Conservation (phyloP, 1,140 invertebrate species). For the Delia radicum region DNA sequence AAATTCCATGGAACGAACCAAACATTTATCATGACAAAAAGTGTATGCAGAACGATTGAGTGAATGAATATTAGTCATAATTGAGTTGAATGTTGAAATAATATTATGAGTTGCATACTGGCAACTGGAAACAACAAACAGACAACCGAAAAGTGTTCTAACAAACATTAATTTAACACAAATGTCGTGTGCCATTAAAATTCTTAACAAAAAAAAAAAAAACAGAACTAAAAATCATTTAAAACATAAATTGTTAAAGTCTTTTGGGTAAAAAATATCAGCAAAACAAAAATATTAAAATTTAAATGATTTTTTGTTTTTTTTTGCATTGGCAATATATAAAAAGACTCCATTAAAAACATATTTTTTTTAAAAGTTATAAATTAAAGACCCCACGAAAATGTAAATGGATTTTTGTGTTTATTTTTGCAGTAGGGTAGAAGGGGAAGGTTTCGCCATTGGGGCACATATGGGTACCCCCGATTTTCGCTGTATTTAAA, state of each 20-base stretch:
- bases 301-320: neutral
- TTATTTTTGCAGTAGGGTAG: too few species aligned
- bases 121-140: too few species aligned
- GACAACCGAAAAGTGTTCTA: neutral
- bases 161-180: neutral
- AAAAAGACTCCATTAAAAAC: neutral
- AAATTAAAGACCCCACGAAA: neutral
- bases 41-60: too few species aligned
- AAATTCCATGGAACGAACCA: neutral
- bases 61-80: neutral
- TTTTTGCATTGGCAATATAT: neutral
- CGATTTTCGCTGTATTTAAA: too few species aligned
- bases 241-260: too few species aligned
- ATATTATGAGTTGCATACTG: neutral
- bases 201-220: neutral
- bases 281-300: neutral
- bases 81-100: neutral
- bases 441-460: too few species aligned
- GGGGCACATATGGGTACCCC: too few species aligned
- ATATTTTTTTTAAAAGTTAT: neutral
- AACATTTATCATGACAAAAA: neutral
- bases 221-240: neutral
- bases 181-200: slow-evolving; percentile 1
- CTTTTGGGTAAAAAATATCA: too few species aligned
- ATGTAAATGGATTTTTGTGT: neutral